Percentiles rank a stretch among this genome's conserved stretches.
Evolutionary conservation across 2,797 vertebrate genomes (phyloP).

Genomic region (Paguma larvata): DNA sequence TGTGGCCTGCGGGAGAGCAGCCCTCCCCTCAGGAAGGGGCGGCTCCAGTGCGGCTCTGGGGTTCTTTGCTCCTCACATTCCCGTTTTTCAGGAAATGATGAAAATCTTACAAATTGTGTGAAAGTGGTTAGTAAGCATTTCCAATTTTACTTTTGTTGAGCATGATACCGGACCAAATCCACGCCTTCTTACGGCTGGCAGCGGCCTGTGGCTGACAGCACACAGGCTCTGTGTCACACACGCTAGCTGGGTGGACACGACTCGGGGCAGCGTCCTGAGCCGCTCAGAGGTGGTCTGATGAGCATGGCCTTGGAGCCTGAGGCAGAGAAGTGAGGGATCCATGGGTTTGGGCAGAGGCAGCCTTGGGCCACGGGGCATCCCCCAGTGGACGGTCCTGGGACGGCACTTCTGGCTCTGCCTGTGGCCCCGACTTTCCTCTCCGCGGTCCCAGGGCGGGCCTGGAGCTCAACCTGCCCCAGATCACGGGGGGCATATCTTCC

Average conservation of each 20-base stretch:
- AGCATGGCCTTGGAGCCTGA: background rate
- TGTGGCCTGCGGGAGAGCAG: background rate
- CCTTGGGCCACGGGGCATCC: background rate
- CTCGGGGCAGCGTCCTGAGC: background rate
- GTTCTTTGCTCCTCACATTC: background rate
- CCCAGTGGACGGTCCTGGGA: background rate
- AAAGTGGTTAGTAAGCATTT: background rate
- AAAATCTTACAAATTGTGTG: background rate
- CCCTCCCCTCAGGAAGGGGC: rapidly evolving
- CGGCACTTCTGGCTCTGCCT: background rate
- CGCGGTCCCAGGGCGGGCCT: background rate
- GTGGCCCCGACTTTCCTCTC: background rate
- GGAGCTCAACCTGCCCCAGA: background rate
- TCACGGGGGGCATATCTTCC: background rate
- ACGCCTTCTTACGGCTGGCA: background rate
- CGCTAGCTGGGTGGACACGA: background rate
- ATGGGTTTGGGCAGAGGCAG: background rate
- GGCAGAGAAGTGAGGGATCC: background rate
- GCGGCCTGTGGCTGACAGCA: too few relatives aligned
- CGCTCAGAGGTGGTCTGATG: background rate
- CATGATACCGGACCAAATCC: background rate
- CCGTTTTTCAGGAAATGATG: background rate
- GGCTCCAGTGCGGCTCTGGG: background rate
- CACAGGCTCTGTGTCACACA: background rate
- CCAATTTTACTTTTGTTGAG: background rate